phyloP scores from a whole-genome alignment of 2,888 invertebrate genomes.

The Formica aserva region DNA sequence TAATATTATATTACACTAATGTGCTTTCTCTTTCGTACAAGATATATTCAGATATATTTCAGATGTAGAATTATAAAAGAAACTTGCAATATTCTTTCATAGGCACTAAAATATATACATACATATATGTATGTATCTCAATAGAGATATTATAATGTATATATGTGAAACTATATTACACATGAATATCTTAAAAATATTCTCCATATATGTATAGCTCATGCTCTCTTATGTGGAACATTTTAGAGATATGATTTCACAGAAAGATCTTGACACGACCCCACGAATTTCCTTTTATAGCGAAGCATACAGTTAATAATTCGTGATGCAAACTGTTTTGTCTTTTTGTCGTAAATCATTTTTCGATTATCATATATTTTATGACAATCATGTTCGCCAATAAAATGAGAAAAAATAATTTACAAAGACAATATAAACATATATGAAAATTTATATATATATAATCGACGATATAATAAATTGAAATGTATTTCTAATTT shows the following conservation, averaged over 20 bases:
- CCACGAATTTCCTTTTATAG: background rate
- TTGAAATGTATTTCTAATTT: background rate
- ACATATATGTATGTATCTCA: background rate
- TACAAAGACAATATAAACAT: background rate
- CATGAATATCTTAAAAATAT: slow-evolving; percentile 21
- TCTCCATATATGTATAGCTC: background rate
- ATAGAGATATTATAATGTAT: background rate
- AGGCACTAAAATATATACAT: background rate
- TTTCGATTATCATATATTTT: slow-evolving; percentile 23
- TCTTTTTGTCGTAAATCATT: background rate
- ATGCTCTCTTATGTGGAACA: background rate
- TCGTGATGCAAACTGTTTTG: background rate
- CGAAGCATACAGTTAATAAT: background rate
- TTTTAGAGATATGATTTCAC: slow-evolving; percentile 23
- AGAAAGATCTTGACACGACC: background rate
- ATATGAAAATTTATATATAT: background rate
- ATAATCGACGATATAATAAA: background rate
- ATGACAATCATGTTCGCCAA: background rate
- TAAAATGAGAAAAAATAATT: background rate
- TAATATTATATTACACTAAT: background rate
- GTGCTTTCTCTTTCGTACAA: background rate
- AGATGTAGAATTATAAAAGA: slow-evolving; percentile 21
- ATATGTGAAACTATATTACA: slow-evolving; percentile 9
- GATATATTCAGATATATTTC: background rate
- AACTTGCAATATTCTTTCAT: slow-evolving; percentile 15